Base-by-base conservation (phyloP, 1,140 invertebrate genomes). In the Nymphalis io region DNA sequence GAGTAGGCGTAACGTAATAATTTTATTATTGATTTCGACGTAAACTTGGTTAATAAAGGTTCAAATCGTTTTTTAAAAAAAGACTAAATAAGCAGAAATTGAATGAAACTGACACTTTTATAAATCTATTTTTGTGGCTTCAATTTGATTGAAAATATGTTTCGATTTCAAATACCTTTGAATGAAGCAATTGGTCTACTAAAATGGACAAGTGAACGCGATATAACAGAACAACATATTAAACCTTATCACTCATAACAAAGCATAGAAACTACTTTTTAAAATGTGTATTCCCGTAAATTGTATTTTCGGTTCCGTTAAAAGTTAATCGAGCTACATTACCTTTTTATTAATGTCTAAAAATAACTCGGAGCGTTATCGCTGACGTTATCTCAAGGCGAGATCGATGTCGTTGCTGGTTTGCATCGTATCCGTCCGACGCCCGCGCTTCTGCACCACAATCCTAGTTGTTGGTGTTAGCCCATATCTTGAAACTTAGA, bases 321-420 rank as follows among this genome's bases (percentile, higher is more conserved):
- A 75, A 74, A 70, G 64, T 74, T 73, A 76, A 72, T 73, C 70
- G 69, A 27, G 71, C 72, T 70, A 72, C 69, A 78, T 84, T 88
- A 87, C 81, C 82, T 89, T 90, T 89, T 90, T 89, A 88, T 85
- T 84, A 81, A 85, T 76, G 83, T 87, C 85, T 91, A 90, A 88
- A 89, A 87, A 90, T 91, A 91, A 70, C 71, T 74, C 69, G 74
- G 76, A 85, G 79, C 82, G 87, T 91, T 91, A 91, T 91, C 89
- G 78, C 76, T 78, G 78, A 80, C 84, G 85, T 89, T 91, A 91
- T 91, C 88, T 89, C 86, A 88, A 89, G 87, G 88, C 82, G 82
- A 90, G 82, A 87, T 84, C 78, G 74, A 73, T 74, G 82, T 75
- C 59, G 75, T 59, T 73, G 74, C 76, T 76, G 77, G 70, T 65